Base-by-base conservation (phyloP, 1,140 invertebrate genomes). In the Frieseomelitta varia region DNA sequence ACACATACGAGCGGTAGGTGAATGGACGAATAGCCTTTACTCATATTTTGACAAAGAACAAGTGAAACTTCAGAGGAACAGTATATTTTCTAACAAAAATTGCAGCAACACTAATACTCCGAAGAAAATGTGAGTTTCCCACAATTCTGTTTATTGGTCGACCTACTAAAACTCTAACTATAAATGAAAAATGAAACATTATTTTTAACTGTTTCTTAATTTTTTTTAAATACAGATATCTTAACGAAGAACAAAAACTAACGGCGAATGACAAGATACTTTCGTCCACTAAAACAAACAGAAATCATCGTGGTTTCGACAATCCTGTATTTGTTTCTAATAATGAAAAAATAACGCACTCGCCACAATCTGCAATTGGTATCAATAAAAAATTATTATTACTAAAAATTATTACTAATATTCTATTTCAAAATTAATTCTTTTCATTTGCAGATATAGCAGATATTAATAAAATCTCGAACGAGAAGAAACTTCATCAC, bases 11-110 rank as follows among this genome's bases (percentile, higher is more conserved):
- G 98, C 97, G 11, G 98, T 98, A 1, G 99, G 99, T 1, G 97
- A 99, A 94, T 99, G 99, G 99, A 99, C 99, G 0, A 98, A 98
- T 91, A 96, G 97, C 4, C 94, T 99, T 0, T 98, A 99, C 90
- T 96, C 97, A 2, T 99, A 98, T 93, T 99, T 99, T 90, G 97
- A 98, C 89, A 96, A 95, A 77, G 97, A 98, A 93, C 97, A 98
- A 91, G 96, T 96, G 68, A 96, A 96, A 85, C 93, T 98, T 2
- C 97, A 97, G 82, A 95, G 95, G 15, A 95, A 95, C 2, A 96
- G 97, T 76, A 94, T 96, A 2, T 84, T 94, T 63, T 91, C 93
- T 11, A 77, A 91, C 1, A 92, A 94, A 55, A 89, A 80, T 78
- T 92, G 90, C 51, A 74, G 21, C 15, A 55, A 17, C 34, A 8